Percentiles rank a stretch among this genome's conserved stretches.
Conservation (phyloP, 2,113 vertebrate species). For the Mirza zaza region DNA sequence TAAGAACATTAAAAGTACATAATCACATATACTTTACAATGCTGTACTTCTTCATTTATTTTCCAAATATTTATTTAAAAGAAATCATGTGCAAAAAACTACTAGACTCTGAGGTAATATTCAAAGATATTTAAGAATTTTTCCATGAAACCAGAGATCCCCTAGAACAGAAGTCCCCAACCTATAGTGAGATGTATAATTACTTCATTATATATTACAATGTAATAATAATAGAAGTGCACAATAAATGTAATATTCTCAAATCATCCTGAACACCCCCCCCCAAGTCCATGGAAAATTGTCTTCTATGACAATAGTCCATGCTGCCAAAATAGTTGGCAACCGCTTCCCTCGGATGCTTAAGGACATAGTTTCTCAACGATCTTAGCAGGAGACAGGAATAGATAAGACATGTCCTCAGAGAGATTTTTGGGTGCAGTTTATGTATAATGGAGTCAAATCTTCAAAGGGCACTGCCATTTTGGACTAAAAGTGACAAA, state of each 20-base stretch:
- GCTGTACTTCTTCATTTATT: neutral
- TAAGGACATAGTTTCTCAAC: neutral
- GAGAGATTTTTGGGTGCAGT: neutral
- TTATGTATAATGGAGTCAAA: neutral
- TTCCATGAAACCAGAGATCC: neutral
- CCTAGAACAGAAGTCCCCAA: no score
- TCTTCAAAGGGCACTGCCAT: neutral
- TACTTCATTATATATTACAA: no score
- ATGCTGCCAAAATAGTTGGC: no score
- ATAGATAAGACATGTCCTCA: neutral
- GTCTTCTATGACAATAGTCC: no score
- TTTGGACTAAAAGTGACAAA: neutral
- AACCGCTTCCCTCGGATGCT: no score
- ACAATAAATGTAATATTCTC: no score
- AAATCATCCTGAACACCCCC: no score
- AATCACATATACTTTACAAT: neutral
- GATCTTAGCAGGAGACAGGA: neutral
- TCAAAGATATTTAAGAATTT: neutral
- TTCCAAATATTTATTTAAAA: neutral
- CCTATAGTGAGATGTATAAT: no score
- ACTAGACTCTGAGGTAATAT: neutral
- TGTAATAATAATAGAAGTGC: no score
- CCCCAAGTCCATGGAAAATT: no score
- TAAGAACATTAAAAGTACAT: neutral
- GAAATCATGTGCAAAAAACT: neutral